Evolutionary conservation across 2,888 invertebrate species (phyloP).

Genomic region (Idaea straminata): DNA sequence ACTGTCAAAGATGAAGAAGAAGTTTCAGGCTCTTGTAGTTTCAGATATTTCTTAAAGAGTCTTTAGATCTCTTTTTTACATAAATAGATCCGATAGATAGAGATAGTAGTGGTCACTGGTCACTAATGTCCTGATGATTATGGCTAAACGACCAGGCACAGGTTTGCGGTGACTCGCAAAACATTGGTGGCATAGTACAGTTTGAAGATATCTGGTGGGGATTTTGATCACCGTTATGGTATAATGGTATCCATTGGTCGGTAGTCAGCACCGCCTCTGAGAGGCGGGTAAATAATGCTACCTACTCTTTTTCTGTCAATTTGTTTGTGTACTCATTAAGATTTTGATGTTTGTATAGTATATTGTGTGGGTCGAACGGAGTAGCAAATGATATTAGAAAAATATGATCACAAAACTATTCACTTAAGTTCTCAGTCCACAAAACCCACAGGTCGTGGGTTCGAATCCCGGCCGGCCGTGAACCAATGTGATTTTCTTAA

Average conservation of each 20-base stretch:
- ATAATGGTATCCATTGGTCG: constrained; percentile 33
- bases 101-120: not conserved
- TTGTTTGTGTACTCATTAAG: not conserved
- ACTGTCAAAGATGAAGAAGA: too few relatives aligned
- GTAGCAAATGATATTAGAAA: not conserved
- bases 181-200: constrained; percentile 38
- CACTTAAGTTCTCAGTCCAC: not conserved
- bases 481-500: too few relatives aligned
- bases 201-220: constrained; percentile 31
- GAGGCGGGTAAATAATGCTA: constrained; percentile 38
- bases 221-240: not conserved
- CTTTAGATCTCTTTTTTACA: too few relatives aligned
- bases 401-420: not conserved
- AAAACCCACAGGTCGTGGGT: too few relatives aligned
- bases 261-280: constrained; percentile 41
- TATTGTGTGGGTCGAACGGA: not conserved
- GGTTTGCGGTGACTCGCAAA: constrained; percentile 28
- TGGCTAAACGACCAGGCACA: constrained; percentile 15
- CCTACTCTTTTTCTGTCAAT: not conserved
- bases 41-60: too few relatives aligned
- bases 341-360: not conserved
- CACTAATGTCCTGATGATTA: constrained; percentile 10
- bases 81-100: too few relatives aligned
- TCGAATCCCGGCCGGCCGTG: too few relatives aligned
- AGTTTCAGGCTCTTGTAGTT: too few relatives aligned